Evolutionary conservation across 2,113 vertebrate species (phyloP).

Genomic region (Athene cunicularia): DNA sequence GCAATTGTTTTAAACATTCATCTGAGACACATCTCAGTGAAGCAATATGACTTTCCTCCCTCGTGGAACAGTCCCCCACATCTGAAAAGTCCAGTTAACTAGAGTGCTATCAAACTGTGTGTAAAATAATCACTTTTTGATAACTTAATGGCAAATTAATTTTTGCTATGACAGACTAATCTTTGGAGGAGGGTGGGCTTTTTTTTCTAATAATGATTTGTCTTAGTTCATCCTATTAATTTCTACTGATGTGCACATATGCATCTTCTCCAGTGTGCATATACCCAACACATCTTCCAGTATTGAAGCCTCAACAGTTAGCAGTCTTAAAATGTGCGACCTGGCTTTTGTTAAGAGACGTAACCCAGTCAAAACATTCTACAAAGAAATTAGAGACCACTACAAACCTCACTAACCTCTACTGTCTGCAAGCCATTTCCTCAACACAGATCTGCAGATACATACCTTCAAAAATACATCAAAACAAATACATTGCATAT

Average conservation of each 20-base stretch:
- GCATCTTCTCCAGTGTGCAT: neutral
- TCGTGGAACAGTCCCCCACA: neutral
- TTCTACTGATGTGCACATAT: fast-evolving
- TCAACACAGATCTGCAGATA: neutral
- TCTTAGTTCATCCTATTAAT: neutral
- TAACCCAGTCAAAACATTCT: neutral
- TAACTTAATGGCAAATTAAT: neutral
- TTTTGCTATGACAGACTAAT: neutral
- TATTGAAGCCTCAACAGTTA: neutral
- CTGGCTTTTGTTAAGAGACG: neutral
- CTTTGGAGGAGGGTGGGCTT: neutral
- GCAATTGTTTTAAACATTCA: neutral
- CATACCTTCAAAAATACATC: neutral
- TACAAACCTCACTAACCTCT: neutral
- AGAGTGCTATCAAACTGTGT: neutral
- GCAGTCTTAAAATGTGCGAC: neutral
- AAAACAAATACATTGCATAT: neutral
- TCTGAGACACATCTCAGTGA: neutral
- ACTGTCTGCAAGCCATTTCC: neutral
- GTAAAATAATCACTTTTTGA: neutral
- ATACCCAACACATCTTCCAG: neutral
- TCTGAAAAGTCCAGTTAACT: neutral
- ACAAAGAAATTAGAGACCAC: neutral
- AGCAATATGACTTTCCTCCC: neutral
- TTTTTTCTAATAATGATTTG: neutral